phyloP scores from a whole-genome alignment of 2,888 invertebrate species.

The Phlogophora meticulosa region DNA sequence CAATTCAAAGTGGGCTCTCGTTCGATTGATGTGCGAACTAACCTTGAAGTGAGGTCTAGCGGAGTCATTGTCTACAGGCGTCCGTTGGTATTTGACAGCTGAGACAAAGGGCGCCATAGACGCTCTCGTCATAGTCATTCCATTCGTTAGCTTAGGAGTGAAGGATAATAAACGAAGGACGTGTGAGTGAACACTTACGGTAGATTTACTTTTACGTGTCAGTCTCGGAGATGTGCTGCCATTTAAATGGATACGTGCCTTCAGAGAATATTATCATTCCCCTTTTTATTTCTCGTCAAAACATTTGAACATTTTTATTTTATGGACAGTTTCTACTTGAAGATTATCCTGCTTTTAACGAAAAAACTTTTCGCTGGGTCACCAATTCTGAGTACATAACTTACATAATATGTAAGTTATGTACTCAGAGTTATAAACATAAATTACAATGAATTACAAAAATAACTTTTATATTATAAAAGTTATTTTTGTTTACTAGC shows the following conservation, averaged over 20 bases:
- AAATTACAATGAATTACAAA: too few relatives aligned
- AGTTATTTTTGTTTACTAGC: too few relatives aligned
- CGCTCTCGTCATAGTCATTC: constrained; percentile 63
- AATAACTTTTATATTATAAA: too few relatives aligned
- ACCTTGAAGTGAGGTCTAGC: constrained; percentile 33
- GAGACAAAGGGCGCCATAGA: constrained; percentile 33
- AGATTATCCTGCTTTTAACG: constrained; percentile 8
- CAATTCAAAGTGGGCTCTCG: constrained; percentile 25
- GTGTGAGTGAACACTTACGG: constrained; percentile 72
- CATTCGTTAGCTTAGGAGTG: constrained; percentile 66
- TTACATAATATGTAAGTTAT: too few relatives aligned
- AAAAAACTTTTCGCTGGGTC: background rate
- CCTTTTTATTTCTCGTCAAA: constrained; percentile 38
- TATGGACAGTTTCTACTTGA: constrained; percentile 13
- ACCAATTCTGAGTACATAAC: too few relatives aligned
- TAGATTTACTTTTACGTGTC: constrained; percentile 72
- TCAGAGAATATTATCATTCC: constrained; percentile 58
- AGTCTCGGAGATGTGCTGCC: constrained; percentile 53
- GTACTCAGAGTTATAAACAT: too few relatives aligned
- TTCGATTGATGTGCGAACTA: constrained; percentile 33
- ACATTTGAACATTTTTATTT: constrained; percentile 36
- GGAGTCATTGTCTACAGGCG: constrained; percentile 46
- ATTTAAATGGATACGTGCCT: constrained; percentile 65
- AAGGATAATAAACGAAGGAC: constrained; percentile 75
- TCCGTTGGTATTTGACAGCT: constrained; percentile 27